These are phyloP conservation scores for Pollenia griseotomentosa DNA, from an alignment of 2,888 invertebrate species.

Conservation along the genomic window DNA sequence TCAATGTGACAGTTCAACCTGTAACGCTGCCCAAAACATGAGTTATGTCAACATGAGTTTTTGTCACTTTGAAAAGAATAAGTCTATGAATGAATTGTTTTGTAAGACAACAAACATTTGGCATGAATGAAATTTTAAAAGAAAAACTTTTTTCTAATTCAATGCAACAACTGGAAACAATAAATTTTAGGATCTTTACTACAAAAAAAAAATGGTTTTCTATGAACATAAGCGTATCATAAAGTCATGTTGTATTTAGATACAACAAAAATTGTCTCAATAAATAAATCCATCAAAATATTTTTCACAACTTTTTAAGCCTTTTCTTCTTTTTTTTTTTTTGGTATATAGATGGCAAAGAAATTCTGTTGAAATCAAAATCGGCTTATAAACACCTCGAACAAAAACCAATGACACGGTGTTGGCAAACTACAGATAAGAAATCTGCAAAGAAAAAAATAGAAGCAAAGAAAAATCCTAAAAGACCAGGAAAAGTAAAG, in stretches of 20 bases:
- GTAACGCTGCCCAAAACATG: background rate
- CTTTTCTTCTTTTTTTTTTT: conserved; percentile 28
- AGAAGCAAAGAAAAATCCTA: conserved; percentile 33
- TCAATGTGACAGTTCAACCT: background rate
- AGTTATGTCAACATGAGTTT: background rate
- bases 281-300: conserved; percentile 79
- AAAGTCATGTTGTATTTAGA: conserved; percentile 77
- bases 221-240: conserved; percentile 71
- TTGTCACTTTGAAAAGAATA: background rate
- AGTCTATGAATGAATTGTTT: too few species aligned
- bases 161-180: background rate
- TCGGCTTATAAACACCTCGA: conserved; percentile 78
- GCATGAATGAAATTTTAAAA: conserved; percentile 33
- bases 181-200: background rate
- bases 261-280: conserved; percentile 75
- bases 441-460: conserved; percentile 2
- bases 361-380: conserved; percentile 80
- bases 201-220: background rate
- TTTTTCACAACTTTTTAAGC: conserved; percentile 77
- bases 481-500: conserved; percentile 50
- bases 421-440: conserved; percentile 69
- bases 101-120: background rate
- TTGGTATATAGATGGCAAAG: conserved; percentile 3
- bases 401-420: conserved; percentile 73
- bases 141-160: background rate